A percentile compares a stretch with the other conserved stretches of the same genome.
Conservation (phyloP, 2,797 vertebrate species). For the Acestrorhynchus altus region DNA sequence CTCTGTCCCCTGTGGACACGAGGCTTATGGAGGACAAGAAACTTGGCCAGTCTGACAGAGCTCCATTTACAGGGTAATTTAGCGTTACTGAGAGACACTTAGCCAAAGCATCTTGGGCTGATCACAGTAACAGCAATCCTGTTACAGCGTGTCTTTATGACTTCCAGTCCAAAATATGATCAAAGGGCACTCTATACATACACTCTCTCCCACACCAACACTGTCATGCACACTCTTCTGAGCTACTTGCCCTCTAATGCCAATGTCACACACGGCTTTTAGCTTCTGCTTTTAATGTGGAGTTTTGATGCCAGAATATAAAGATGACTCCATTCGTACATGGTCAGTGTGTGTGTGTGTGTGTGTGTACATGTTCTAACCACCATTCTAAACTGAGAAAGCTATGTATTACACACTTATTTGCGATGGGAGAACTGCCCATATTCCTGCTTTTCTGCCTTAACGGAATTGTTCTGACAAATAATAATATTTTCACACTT, state of each 20-base stretch:
- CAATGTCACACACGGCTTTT: conserved; percentile 26
- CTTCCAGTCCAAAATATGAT: conserved; percentile 36
- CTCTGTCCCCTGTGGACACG: background rate
- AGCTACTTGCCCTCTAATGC: conserved; percentile 7
- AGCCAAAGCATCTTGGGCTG: conserved; percentile 59
- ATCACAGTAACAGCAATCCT: conserved; percentile 71
- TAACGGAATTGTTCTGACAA: too few species aligned
- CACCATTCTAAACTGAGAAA: background rate
- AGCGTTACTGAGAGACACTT: conserved; percentile 40
- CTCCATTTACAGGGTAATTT: conserved; percentile 35
- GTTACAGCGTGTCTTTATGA: conserved; percentile 69
- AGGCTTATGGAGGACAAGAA: conserved; percentile 10
- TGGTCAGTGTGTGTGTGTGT: conserved; percentile 6
- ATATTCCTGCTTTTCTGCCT: background rate
- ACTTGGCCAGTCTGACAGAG: conserved; percentile 31
- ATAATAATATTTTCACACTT: too few species aligned
- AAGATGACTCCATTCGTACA: background rate
- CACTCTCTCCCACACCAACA: background rate
- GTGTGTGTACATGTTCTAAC: background rate
- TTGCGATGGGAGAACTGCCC: background rate
- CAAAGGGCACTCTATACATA: conserved; percentile 30
- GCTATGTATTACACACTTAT: background rate
- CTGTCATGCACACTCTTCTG: background rate
- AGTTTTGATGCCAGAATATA: conserved; percentile 9
- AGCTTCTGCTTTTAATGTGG: conserved; percentile 13